Evolutionary conservation across 2,113 vertebrate species (phyloP).

Genomic region (Syngnathus typhle): DNA sequence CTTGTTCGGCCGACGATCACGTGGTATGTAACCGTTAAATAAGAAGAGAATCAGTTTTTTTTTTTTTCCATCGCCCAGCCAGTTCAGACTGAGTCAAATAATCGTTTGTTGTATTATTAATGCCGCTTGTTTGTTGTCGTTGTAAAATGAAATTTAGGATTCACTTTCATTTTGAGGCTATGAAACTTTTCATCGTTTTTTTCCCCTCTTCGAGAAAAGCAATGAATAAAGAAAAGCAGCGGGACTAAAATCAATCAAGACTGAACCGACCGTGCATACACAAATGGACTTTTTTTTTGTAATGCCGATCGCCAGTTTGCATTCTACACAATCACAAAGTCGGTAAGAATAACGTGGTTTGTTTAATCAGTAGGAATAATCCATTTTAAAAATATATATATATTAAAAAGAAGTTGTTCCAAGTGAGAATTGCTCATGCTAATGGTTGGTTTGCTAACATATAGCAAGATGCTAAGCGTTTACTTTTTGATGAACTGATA

Average conservation of each 20-base stretch:
- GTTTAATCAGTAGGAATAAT: no score
- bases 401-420: no score
- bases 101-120: conserved; percentile 1
- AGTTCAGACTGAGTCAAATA: background rate
- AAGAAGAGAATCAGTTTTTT: background rate
- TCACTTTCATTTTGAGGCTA: background rate
- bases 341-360: background rate
- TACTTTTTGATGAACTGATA: no score
- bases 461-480: no score
- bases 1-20: conserved; percentile 59
- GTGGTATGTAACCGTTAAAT: conserved; percentile 11
- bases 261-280: background rate
- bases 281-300: background rate
- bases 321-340: background rate
- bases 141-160: conserved; percentile 1
- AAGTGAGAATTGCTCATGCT: no score
- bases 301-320: no score
- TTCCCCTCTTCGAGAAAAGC: background rate
- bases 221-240: background rate
- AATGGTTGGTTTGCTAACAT: no score
- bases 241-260: background rate
- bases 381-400: no score
- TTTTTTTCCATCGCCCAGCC: no score
- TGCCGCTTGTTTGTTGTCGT: background rate
- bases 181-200: background rate